Percentiles rank a stretch among this genome's conserved stretches.
Conservation (phyloP, 2,113 vertebrate genomes). For the Cromileptes altivelis region DNA sequence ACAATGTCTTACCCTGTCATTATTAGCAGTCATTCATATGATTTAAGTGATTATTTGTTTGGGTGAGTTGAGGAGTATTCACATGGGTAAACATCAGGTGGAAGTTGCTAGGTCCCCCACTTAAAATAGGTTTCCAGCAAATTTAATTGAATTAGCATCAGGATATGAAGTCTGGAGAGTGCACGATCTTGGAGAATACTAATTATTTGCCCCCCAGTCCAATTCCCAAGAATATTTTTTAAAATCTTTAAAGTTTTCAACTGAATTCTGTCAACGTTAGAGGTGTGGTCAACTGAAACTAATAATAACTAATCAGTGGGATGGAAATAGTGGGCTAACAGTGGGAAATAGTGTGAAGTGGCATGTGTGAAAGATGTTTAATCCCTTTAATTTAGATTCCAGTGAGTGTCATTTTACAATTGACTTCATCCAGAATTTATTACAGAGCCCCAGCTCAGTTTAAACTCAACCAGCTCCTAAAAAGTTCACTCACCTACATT, state of each 20-base stretch:
- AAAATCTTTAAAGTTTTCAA: neutral
- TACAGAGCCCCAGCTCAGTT: neutral
- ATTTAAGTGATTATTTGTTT: neutral
- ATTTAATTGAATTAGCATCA: neutral
- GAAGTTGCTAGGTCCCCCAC: neutral
- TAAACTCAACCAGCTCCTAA: neutral
- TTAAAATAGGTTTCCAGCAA: neutral
- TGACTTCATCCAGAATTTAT: neutral
- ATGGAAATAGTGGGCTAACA: neutral
- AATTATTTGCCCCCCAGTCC: neutral
- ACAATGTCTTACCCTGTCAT: neutral
- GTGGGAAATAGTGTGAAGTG: neutral
- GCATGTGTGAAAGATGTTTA: neutral
- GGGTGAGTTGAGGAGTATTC: neutral
- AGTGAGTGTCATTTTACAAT: neutral
- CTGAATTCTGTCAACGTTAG: neutral
- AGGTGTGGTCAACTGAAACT: neutral
- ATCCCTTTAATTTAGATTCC: constrained; percentile 31
- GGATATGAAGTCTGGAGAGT: neutral
- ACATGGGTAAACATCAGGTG: neutral
- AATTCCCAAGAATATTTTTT: neutral
- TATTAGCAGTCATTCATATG: too few species aligned
- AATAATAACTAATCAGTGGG: too few species aligned
- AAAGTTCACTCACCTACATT: neutral
- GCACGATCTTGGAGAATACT: neutral